Percentiles rank a stretch among this genome's conserved stretches.
phyloP scores from a whole-genome alignment of 2,797 vertebrate genomes.

The Pitangus sulphuratus region DNA sequence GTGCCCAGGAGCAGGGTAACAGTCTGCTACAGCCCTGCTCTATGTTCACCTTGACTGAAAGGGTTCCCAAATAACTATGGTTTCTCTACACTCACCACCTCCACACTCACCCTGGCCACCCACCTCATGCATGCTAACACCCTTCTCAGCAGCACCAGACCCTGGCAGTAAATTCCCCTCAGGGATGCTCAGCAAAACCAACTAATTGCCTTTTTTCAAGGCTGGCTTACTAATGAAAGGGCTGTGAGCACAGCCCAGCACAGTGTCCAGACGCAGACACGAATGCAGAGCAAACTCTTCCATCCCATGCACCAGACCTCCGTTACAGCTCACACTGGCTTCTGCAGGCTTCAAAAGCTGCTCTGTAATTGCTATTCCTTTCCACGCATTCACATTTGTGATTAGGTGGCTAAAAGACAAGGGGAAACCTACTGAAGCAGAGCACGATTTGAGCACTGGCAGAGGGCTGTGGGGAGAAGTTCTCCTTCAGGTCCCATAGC shows the following conservation, averaged over 20 bases:
- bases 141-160: background rate
- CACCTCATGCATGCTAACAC: background rate
- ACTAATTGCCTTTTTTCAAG: background rate
- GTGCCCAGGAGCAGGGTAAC: rapidly evolving
- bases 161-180: background rate
- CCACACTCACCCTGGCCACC: rapidly evolving
- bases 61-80: background rate
- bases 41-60: background rate
- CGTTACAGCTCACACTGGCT: background rate
- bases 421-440: background rate
- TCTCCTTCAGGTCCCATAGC: background rate
- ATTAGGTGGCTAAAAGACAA: background rate
- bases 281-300: background rate
- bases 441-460: background rate
- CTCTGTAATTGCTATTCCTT: background rate
- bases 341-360: background rate
- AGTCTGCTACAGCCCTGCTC: background rate
- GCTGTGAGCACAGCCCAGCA: background rate
- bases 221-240: background rate
- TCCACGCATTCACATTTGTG: background rate
- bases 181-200: background rate
- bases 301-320: background rate
- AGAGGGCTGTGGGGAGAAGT: background rate
- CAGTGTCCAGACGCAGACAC: rapidly evolving
- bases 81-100: background rate